A percentile compares a stretch with the other conserved stretches of the same genome.
Conservation (phyloP, 1,140 invertebrate genomes). For the Lanistes nyassanus region DNA sequence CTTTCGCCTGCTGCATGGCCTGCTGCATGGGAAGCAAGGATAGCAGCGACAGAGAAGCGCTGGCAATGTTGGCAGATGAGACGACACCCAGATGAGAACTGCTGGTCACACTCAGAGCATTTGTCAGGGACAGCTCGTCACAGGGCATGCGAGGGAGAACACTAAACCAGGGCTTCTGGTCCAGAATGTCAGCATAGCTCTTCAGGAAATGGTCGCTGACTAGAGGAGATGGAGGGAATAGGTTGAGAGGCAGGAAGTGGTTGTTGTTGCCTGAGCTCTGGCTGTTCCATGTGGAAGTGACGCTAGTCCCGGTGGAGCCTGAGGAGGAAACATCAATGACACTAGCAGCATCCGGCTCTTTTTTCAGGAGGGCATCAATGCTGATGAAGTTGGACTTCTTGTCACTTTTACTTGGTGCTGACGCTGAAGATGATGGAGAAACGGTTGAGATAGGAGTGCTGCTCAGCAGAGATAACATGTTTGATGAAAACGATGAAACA, state of each 20-base stretch:
- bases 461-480: slow-evolving; percentile 18
- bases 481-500: background rate
- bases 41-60: slow-evolving; percentile 15
- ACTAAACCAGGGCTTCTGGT: slow-evolving; percentile 73
- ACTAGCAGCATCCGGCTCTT: slow-evolving; percentile 35
- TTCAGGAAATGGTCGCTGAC: slow-evolving; percentile 42
- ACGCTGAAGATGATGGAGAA: slow-evolving; percentile 30
- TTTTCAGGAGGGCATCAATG: slow-evolving; percentile 59
- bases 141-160: slow-evolving; percentile 74
- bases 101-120: slow-evolving; percentile 19
- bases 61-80: slow-evolving; percentile 20
- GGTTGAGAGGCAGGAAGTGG: slow-evolving; percentile 39
- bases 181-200: slow-evolving; percentile 39
- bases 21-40: slow-evolving; percentile 11
- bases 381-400: slow-evolving; percentile 55
- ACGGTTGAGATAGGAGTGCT: slow-evolving; percentile 24
- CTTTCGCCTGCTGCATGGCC: background rate
- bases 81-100: slow-evolving; percentile 11
- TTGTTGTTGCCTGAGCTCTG: slow-evolving; percentile 29
- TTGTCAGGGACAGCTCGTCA: slow-evolving; percentile 69
- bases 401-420: slow-evolving; percentile 31
- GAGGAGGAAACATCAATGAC: background rate
- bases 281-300: background rate
- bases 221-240: slow-evolving; percentile 39
- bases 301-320: slow-evolving; percentile 1